Base-by-base conservation (phyloP, 2,797 vertebrate species). In the Iguana delicatissima region DNA sequence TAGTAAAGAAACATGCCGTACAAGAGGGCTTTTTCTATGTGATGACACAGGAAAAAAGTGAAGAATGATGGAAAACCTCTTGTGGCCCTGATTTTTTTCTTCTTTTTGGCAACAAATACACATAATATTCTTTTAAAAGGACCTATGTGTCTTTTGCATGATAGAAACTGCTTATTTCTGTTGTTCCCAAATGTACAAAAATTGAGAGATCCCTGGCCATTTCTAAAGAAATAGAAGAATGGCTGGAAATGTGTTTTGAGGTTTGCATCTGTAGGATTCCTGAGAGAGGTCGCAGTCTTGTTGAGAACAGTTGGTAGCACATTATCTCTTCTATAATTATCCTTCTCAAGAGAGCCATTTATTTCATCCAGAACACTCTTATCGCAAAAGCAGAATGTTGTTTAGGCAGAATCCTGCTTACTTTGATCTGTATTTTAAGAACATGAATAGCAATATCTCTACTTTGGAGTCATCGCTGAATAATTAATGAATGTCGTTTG, bases 241-340 rank as follows among this genome's bases (percentile, higher is more conserved):
- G 1, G 67, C n/a, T 73, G 80, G 35, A 73, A 83, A 32, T 73
- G n/a, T 42, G 67, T 26, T 46, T 32, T 64, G 29, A 29, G 35
- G 32, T 82, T 88, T 82, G n/a, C 35, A 42, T 38, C 64, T 88
- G 35, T 42, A n/a, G 4, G 24, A 10, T 57, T 88, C 79, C 24
- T 82, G 29, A 69, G 87, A 42, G 79, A n/a, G 26, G 80, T 55
- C 87, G 22, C 67, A 57, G 67, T 52, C 67, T 72, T 88, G 26
- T 82, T 82, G 73, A 72, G 18, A 57, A 35, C 67, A 73, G 80
- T 57, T 83, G 22, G 80, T 18, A 18, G 80, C 29, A 57, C 67
- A 46, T 82, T 83, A 88, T 88, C 79, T 72, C 20, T 89, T 74
- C 87, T 74, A 62, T 90, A 82, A 86, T 86, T 82, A 86, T 64